Evolutionary conservation across 2,113 vertebrate genomes (phyloP).

Genomic region (Oxyura jamaicensis): DNA sequence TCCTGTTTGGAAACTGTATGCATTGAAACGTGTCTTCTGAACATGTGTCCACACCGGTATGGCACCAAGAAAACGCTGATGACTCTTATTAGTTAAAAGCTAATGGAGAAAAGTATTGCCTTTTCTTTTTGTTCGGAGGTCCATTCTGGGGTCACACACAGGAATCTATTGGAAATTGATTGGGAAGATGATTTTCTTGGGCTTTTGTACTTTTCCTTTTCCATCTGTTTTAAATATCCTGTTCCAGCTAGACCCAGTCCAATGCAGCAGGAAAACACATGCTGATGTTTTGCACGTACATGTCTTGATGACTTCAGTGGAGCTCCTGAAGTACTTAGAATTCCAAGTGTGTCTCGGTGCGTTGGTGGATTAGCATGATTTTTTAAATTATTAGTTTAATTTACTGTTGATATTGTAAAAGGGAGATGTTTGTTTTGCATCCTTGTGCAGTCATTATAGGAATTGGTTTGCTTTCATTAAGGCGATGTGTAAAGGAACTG

Average conservation of each 20-base stretch:
- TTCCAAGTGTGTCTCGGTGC: background rate
- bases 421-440: background rate
- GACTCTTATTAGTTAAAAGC: background rate
- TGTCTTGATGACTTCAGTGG: background rate
- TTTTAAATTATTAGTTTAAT: background rate
- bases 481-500: background rate
- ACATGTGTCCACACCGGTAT: background rate
- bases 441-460: background rate
- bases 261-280: background rate
- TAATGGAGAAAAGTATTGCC: background rate
- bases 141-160: accelerated
- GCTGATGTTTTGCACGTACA: accelerated
- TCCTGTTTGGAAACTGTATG: accelerated
- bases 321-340: background rate
- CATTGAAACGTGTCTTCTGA: background rate
- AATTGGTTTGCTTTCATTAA: background rate
- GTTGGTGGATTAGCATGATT: background rate
- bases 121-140: background rate
- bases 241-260: background rate
- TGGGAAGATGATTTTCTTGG: background rate
- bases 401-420: background rate
- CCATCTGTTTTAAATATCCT: background rate
- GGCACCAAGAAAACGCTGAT: accelerated
- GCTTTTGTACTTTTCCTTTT: background rate
- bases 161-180: background rate